Percentiles rank a stretch among this genome's conserved stretches.
phyloP scores from a whole-genome alignment of 1,140 invertebrate genomes.

The Diachasma alloeum region DNA sequence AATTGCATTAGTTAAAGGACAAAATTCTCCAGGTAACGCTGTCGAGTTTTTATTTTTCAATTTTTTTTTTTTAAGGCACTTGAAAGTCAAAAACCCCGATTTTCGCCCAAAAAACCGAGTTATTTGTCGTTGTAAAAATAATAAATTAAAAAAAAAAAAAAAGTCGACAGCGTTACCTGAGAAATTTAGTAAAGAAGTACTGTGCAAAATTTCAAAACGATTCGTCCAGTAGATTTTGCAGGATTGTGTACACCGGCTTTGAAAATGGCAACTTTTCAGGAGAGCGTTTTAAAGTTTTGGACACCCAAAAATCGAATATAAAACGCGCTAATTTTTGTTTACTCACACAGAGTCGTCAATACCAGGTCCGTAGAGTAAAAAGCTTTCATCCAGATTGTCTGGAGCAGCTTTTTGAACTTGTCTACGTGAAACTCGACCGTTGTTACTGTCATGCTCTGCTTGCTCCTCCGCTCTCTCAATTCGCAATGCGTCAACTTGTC shows the following conservation, averaged over 20 bases:
- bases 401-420: conserved; percentile 15
- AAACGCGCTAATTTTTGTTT: conserved; percentile 14
- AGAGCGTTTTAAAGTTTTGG: conserved; percentile 31
- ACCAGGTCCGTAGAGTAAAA: conserved; percentile 14
- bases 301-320: conserved; percentile 19
- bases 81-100: conserved; percentile 22
- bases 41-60: conserved; percentile 16
- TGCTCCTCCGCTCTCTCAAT: neutral
- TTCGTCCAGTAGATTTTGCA: conserved; percentile 27
- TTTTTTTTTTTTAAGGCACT: conserved; percentile 26
- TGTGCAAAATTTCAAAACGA: conserved; percentile 34
- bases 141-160: neutral
- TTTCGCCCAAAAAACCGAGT: neutral
- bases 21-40: neutral
- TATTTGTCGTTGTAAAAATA: conserved; percentile 29
- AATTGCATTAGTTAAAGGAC: neutral
- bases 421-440: neutral
- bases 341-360: conserved; percentile 23
- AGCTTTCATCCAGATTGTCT: neutral
- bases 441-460: neutral
- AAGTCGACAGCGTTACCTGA: neutral
- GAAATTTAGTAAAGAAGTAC: conserved; percentile 1
- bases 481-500: neutral
- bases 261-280: conserved; percentile 22
- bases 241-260: conserved; percentile 21